Conservation (phyloP, 2,797 vertebrate species). For the Zalophus californianus region DNA sequence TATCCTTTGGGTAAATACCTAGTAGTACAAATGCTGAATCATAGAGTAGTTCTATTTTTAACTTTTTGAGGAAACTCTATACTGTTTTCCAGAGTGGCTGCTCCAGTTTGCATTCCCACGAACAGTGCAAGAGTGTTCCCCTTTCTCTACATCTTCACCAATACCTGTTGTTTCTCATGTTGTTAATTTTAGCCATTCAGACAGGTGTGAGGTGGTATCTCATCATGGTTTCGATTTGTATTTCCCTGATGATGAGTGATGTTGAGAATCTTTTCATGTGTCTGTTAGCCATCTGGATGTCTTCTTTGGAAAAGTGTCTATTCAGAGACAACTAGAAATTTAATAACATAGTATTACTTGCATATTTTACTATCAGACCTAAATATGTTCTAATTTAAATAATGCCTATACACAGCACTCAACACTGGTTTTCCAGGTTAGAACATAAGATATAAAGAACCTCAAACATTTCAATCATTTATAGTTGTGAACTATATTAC, state of each 20-base stretch:
- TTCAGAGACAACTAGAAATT: not conserved
- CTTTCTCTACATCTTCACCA: not conserved
- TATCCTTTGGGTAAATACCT: no score
- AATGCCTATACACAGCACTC: not conserved
- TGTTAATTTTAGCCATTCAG: not conserved
- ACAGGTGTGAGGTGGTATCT: not conserved
- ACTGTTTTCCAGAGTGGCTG: no score
- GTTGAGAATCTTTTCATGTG: not conserved
- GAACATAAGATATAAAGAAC: not conserved
- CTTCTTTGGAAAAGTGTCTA: not conserved
- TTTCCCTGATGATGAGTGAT: not conserved
- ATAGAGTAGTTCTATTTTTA: no score
- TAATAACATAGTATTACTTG: not conserved
- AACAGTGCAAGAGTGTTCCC: not conserved
- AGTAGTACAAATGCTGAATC: no score
- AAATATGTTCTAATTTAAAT: constrained; percentile 40
- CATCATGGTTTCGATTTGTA: not conserved
- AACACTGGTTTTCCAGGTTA: not conserved
- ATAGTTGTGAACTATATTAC: not conserved
- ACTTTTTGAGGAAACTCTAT: no score
- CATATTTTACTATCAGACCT: not conserved
- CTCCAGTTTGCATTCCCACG: no score
- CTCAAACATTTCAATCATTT: not conserved
- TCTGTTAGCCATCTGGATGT: not conserved
- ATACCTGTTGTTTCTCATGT: not conserved